These are phyloP conservation scores for Ranitomeya variabilis DNA, from an alignment of 2,113 vertebrate genomes.

Conservation along the genomic window DNA sequence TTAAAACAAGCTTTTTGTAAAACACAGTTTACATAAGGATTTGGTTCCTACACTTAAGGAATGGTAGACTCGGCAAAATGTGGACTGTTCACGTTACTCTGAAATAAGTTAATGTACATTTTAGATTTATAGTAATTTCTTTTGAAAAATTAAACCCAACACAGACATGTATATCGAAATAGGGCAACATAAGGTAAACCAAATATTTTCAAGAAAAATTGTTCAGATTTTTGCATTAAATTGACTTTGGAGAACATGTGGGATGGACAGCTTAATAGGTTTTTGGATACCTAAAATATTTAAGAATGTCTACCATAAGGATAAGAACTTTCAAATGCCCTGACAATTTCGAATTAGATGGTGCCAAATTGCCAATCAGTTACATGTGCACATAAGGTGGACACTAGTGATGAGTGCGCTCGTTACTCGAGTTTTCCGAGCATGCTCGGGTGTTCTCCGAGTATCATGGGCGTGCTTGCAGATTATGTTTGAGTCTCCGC, in stretches of 20 bases:
- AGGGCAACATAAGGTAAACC: neutral
- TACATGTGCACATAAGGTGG: no score
- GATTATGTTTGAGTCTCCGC: no score
- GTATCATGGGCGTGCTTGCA: no score
- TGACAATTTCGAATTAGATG: neutral
- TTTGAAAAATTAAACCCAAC: slow-evolving; percentile 33
- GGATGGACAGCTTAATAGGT: neutral
- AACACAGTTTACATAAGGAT: slow-evolving; percentile 46
- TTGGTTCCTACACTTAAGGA: slow-evolving; percentile 49
- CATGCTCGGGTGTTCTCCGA: no score
- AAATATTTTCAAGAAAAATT: slow-evolving; percentile 40
- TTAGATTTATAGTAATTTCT: slow-evolving; percentile 41
- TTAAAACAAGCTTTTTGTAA: slow-evolving; percentile 54
- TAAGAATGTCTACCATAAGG: neutral
- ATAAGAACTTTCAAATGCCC: no score
- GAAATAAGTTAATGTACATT: slow-evolving; percentile 42
- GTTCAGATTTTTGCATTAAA: neutral
- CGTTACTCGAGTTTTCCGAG: no score
- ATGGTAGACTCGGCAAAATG: slow-evolving; percentile 46
- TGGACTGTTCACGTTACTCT: slow-evolving; percentile 36
- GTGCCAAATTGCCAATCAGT: neutral
- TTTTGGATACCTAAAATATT: neutral
- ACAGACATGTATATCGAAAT: slow-evolving; percentile 30
- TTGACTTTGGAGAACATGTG: neutral
- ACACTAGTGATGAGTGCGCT: no score